A percentile compares a stretch with the other conserved stretches of the same genome.
These are phyloP conservation scores for Leptinotarsa haldemani DNA, from an alignment of 2,888 invertebrate species.

Conservation along the genomic window DNA sequence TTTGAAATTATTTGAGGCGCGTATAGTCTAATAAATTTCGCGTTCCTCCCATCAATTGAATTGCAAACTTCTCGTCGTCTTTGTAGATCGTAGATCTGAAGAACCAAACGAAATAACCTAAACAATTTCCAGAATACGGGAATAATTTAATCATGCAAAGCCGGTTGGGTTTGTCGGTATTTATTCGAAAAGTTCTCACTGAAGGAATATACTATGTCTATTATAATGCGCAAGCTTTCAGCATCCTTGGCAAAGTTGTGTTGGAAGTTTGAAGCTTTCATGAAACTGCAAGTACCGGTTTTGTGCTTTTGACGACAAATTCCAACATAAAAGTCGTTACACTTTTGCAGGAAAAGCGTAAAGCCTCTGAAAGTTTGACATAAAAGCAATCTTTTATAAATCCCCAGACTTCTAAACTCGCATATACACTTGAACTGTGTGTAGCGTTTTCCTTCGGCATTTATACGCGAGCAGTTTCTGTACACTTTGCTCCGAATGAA, in stretches of 20 bases:
- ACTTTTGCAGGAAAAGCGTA: constrained; percentile 53
- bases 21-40: background rate
- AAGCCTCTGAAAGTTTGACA: constrained; percentile 53
- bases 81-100: background rate
- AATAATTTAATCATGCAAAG: constrained; percentile 30
- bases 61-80: constrained; percentile 1
- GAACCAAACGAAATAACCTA: constrained; percentile 20
- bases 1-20: background rate
- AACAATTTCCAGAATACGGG: constrained; percentile 20
- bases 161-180: constrained; percentile 29
- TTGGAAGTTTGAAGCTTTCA: constrained; percentile 43
- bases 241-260: constrained; percentile 45
- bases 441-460: constrained; percentile 47
- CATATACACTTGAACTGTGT: constrained; percentile 47
- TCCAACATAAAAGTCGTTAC: constrained; percentile 54
- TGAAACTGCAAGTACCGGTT: constrained; percentile 45
- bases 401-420: constrained; percentile 51
- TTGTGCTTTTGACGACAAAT: constrained; percentile 48
- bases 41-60: background rate
- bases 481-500: constrained; percentile 38
- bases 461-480: constrained; percentile 50
- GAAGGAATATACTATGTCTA: constrained; percentile 43
- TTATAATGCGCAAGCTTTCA: constrained; percentile 47
- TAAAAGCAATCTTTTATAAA: constrained; percentile 56
- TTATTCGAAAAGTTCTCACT: constrained; percentile 40